Evolutionary conservation across 1,140 invertebrate species (phyloP), one percentile per base, ranked within the genome.

Genomic region (Philotrypesis tridentata): DNA sequence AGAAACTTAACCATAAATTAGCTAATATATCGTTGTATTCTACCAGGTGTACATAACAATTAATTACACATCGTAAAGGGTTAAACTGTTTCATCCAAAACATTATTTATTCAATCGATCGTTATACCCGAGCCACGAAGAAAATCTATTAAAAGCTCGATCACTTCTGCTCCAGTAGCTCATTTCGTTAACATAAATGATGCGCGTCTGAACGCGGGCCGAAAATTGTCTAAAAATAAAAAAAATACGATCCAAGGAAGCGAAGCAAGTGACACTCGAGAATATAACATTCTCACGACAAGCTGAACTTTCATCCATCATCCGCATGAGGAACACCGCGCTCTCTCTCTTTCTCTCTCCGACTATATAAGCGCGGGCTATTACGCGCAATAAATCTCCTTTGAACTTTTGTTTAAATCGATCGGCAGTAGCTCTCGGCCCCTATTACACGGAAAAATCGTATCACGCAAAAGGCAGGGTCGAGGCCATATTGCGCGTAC

Each of bases 351-450:
- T n/a, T n/a, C n/a, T n/a, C n/a, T n/a, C n/a, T n/a, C n/a, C n/a
- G n/a, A n/a, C n/a, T n/a, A n/a, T n/a, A n/a, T n/a, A n/a, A n/a
- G n/a, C n/a, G 48, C 17, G 6, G 21, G 48, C 21, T 55, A 55
- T 55, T 55, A 55, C 48, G n/a, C 21, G 48, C 48, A 55, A 55
- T 55, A 55, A 55, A 55, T 55, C 48, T 55, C 48, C 48, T 55
- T 55, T 55, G 48, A 55, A 55, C 48, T 55, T 55, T 55, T 43
- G 40, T 61, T 61, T 65, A 65, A 65, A 65, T 27, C 61, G 61
- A 29, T 29, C 48, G 21, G 7, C 21, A n/a, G 37, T 14, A 55
- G 48, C 21, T 55, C 40, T n/a, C n/a, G n/a, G 40, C 40, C 40
- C 40, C 40, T 43, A 43, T 43, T 43, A 43, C 40, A 43, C 40